Evolutionary conservation across 2,113 vertebrate species (phyloP), one percentile per base, ranked within the genome.

Genomic region (Callocephalon fimbriatum): DNA sequence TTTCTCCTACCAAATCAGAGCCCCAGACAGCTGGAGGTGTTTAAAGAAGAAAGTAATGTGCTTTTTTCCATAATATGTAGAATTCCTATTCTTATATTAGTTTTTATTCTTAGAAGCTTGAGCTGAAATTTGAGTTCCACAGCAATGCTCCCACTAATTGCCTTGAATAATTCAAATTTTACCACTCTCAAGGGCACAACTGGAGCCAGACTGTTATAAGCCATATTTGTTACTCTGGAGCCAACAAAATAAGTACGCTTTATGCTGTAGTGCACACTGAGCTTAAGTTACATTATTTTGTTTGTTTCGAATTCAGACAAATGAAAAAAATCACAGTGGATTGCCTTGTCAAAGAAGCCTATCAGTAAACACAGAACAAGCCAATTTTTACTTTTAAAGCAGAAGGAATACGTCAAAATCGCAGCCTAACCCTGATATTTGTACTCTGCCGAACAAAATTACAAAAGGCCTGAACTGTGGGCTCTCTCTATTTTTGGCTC

Each of bases 111-210:
- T 96, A 96, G 97, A 95, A 96, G 93, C 94, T 88, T 3, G 26
- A 94, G 91, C 68, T 95, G 95, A 98, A 97, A 97, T 86, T 58
- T 88, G 96, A 96, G 94, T 97, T 98, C 93, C 89, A 89, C 70
- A 7, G 90, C 92, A 96, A 89, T 83, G 90, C 94, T 97, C 67
- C 58, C 94, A 95, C 95, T 98, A 97, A 98, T 97, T 98, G 96
- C 96, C 63, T 95, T 97, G 94, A 98, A 98, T 97, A 98, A 98
- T 97, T 98, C 96, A 97, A 91, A 88, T 96, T 97, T 97, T 98
- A 97, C 96, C 93, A 95, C 89, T 98, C 96, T 98, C 96, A 45
- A 73, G 96, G 96, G 96, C 67, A 91, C 93, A 88, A 94, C 91
- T 85, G 90, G 95, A 97, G 97, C 78, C 66, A 51, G 86, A 92